Evolutionary conservation across 2,888 invertebrate genomes (phyloP).

Genomic region (Beris chalybata): DNA sequence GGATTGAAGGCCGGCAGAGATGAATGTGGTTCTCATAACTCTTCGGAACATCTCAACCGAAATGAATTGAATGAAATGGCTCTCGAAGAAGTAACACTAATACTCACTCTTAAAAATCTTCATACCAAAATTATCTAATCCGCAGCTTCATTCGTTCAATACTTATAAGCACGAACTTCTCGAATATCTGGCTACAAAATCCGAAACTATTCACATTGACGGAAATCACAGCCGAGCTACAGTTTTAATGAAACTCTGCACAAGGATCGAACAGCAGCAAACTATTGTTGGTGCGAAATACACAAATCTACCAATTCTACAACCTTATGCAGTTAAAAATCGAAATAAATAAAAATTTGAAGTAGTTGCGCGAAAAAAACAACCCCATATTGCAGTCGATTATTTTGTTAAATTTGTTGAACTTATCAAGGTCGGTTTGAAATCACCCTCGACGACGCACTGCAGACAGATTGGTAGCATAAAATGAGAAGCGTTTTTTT

Average conservation of each 20-base stretch:
- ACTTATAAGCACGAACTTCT: neutral
- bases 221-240: slow-evolving; percentile 36
- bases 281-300: neutral
- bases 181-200: slow-evolving; percentile 10
- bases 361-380: no score
- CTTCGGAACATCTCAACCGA: neutral
- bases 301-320: no score
- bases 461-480: no score
- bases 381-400: no score
- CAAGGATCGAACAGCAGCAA: slow-evolving; percentile 33
- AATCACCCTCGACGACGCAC: no score
- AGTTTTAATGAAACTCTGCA: slow-evolving; percentile 31
- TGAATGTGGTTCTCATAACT: neutral
- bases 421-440: no score
- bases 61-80: neutral
- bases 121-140: neutral
- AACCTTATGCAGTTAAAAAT: no score
- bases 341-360: no score
- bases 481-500: no score
- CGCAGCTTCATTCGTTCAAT: slow-evolving; percentile 8
- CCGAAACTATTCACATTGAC: slow-evolving; percentile 37
- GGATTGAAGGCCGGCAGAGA: neutral
- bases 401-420: no score
- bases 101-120: neutral
- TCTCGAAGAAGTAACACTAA: slow-evolving; percentile 2